Evolutionary conservation across 2,797 vertebrate species (phyloP), one percentile per base, ranked within the genome.

Genomic region (Typhlichthys subterraneus): DNA sequence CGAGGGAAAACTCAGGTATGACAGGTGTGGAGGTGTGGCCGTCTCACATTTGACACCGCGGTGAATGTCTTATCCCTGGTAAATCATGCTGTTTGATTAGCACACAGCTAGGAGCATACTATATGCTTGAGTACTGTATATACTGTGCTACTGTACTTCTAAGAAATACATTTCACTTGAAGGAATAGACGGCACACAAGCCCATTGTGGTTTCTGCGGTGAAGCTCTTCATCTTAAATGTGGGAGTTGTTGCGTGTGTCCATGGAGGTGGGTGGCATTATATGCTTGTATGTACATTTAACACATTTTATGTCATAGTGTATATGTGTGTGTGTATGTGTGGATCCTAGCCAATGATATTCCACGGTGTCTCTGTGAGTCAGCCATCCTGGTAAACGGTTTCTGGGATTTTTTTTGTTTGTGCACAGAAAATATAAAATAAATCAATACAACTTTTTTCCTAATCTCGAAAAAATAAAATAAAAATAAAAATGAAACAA

Each of bases 361-460:
- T 90, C 90, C 91, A 86, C 85, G 72, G 83, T 69, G 80, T 79
- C 51, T 63, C 33, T 15, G 72, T 85, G 74, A 83, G 81, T 73
- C 67, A 70, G 57, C 81, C 80, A 76, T 69, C 76, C 91, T 88
- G 89, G 91, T 91, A 95, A 92, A 95, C 76, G 76, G 87, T 89
- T 91, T 85, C 67, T 56, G 75, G 88, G 84, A 79, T 91, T 88
- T 92, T 93, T 79, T 92, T 88, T 92, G 4, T 29, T 92, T 92
- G 90, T 94, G 96, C 93, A 93, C 87, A 80, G 92, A 91, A 94
- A 93, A 93, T 87, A 82, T 5, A 89, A 90, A 93, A 92, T 57
- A 45, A 59, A 73, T 75, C 73, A 89, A 88, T 88, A 92, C 80
- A 70, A 89, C 72, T 73, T 65, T 65, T 75, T 75, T 69, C 67